These are phyloP conservation scores for Entomyzon cyanotis DNA, from an alignment of 2,113 vertebrate species.

Conservation along the genomic window DNA sequence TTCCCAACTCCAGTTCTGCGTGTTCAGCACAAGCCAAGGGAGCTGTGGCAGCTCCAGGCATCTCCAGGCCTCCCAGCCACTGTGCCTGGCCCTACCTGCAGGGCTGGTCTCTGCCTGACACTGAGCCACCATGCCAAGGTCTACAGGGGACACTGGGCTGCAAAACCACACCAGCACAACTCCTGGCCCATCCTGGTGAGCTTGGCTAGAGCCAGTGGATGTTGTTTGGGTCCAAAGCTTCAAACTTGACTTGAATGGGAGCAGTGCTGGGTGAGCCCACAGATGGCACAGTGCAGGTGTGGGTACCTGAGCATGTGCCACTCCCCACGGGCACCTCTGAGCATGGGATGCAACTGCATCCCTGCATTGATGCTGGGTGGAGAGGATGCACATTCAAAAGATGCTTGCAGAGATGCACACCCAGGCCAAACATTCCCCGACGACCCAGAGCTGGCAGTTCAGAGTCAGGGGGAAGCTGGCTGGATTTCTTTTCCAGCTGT, in stretches of 20 bases:
- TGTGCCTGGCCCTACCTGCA: background rate
- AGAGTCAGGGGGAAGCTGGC: background rate
- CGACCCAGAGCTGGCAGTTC: fast-evolving
- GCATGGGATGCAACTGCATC: fast-evolving
- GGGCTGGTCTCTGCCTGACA: background rate
- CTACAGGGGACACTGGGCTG: background rate
- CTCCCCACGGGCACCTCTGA: background rate
- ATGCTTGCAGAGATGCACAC: background rate
- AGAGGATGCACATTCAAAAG: fast-evolving
- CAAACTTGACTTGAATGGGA: fast-evolving
- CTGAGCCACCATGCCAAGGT: background rate
- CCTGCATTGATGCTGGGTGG: fast-evolving
- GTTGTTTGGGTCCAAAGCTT: background rate
- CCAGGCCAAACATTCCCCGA: fast-evolving
- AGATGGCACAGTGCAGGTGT: fast-evolving
- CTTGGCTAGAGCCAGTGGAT: background rate
- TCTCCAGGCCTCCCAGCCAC: background rate
- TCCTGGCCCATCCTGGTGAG: background rate
- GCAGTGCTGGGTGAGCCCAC: background rate
- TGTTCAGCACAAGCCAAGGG: background rate
- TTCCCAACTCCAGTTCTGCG: background rate
- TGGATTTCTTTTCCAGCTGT: background rate
- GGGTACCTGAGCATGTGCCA: fast-evolving
- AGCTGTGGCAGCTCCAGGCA: background rate
- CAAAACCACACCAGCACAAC: fast-evolving